phyloP scores from a whole-genome alignment of 2,888 invertebrate species.

The Xylota sylvarum region DNA sequence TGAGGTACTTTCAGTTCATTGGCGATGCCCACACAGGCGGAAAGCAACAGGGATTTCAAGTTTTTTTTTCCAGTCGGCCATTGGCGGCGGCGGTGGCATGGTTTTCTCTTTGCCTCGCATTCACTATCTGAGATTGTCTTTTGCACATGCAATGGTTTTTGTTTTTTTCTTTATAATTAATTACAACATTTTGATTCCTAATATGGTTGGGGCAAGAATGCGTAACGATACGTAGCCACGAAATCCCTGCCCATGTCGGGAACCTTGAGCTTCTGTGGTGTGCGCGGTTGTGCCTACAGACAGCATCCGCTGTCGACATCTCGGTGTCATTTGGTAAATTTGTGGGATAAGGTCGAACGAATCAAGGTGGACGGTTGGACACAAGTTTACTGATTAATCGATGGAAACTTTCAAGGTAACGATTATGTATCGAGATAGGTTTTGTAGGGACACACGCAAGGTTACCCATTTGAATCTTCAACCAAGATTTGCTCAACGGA shows the following conservation, averaged over 20 bases:
- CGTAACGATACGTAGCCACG: conserved; percentile 46
- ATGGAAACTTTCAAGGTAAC: conserved; percentile 27
- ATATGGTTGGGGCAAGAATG: conserved; percentile 61
- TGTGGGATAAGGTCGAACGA: conserved; percentile 63
- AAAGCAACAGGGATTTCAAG: conserved; percentile 70
- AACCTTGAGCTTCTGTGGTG: conserved; percentile 56
- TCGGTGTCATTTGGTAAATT: conserved; percentile 23
- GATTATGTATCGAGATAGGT: conserved; percentile 4
- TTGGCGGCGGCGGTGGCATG: conserved; percentile 7
- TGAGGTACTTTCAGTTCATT: conserved; percentile 41
- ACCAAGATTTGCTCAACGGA: background rate
- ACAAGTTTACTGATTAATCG: conserved; percentile 52
- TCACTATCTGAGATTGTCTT: conserved; percentile 30
- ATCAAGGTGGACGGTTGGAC: conserved; percentile 16
- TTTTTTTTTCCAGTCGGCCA: conserved; percentile 16
- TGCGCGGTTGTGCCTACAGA: background rate
- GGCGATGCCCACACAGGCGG: conserved; percentile 72
- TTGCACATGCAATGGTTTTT: conserved; percentile 31
- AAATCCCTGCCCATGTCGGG: conserved; percentile 61
- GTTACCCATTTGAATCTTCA: too few relatives aligned
- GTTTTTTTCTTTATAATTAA: conserved; percentile 45
- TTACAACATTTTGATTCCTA: conserved; percentile 66
- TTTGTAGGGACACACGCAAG: background rate
- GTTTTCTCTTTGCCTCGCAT: conserved; percentile 9
- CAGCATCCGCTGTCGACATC: conserved; percentile 39